These are phyloP conservation scores for Conistra vaccinii DNA, from an alignment of 2,888 invertebrate genomes.

Conservation along the genomic window DNA sequence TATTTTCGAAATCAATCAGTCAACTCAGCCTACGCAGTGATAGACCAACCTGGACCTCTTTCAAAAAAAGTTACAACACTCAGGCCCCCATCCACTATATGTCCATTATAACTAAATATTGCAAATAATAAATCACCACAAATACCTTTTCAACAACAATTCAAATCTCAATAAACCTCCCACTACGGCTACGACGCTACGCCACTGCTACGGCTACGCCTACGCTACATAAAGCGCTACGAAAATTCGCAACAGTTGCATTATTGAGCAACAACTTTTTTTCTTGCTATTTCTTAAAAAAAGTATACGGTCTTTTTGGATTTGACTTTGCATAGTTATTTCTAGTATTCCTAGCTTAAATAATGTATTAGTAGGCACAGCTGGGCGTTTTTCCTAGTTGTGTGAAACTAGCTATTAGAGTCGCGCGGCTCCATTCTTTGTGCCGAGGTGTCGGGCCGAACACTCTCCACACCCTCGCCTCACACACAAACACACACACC, in stretches of 20 bases:
- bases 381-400: slow-evolving; percentile 71
- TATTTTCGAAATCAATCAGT: too few species aligned
- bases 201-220: slow-evolving; percentile 29
- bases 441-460: slow-evolving; percentile 86
- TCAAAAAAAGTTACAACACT: neutral
- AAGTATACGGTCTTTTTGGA: neutral
- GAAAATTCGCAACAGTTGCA: neutral
- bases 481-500: slow-evolving; percentile 32
- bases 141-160: too few species aligned
- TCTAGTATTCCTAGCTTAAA: neutral
- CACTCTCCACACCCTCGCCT: slow-evolving; percentile 70
- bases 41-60: neutral
- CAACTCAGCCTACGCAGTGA: neutral
- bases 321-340: neutral
- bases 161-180: too few species aligned
- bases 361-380: slow-evolving; percentile 54
- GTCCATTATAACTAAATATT: too few species aligned
- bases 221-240: slow-evolving; percentile 19
- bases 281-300: neutral
- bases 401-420: slow-evolving; percentile 85
- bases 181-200: slow-evolving; percentile 20
- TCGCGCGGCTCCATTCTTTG: slow-evolving; percentile 79
- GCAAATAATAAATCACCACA: neutral
- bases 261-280: neutral
- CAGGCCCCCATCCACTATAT: too few species aligned